Evolutionary conservation across 2,888 invertebrate genomes (phyloP).

Genomic region (Cataglyphis livida): DNA sequence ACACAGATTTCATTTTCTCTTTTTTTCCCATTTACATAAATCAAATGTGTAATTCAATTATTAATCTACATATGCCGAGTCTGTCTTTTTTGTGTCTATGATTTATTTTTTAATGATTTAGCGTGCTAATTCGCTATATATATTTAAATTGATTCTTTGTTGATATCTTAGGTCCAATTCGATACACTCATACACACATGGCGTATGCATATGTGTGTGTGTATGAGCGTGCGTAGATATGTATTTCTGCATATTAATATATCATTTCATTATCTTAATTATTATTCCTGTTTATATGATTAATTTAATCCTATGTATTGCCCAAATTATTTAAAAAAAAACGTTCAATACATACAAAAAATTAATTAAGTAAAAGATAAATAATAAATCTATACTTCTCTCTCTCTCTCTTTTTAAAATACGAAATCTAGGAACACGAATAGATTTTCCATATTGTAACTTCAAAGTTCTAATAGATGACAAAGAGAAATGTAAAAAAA

Average conservation of each 20-base stretch:
- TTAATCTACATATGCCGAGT: background rate
- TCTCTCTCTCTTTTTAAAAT: background rate
- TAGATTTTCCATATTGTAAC: background rate
- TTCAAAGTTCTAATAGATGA: background rate
- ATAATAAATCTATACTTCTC: slow-evolving; percentile 17
- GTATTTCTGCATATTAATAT: slow-evolving; percentile 3
- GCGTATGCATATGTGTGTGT: background rate
- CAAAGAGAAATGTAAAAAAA: background rate
- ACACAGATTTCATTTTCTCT: background rate
- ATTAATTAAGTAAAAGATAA: background rate
- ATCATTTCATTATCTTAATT: background rate
- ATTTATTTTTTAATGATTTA: background rate
- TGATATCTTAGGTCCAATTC: background rate
- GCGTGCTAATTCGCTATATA: background rate
- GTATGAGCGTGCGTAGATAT: background rate
- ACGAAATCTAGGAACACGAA: background rate
- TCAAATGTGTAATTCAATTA: background rate
- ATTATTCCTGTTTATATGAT: slow-evolving; percentile 4
- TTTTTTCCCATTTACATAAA: background rate
- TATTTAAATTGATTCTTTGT: slow-evolving; percentile 19
- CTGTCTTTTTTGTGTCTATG: background rate
- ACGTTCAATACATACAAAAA: background rate
- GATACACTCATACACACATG: slow-evolving; percentile 2
- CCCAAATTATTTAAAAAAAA: slow-evolving; percentile 2
- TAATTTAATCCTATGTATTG: slow-evolving; percentile 27